Base-by-base conservation (phyloP, 2,113 vertebrate species). In the Tragelaphus imberbis region DNA sequence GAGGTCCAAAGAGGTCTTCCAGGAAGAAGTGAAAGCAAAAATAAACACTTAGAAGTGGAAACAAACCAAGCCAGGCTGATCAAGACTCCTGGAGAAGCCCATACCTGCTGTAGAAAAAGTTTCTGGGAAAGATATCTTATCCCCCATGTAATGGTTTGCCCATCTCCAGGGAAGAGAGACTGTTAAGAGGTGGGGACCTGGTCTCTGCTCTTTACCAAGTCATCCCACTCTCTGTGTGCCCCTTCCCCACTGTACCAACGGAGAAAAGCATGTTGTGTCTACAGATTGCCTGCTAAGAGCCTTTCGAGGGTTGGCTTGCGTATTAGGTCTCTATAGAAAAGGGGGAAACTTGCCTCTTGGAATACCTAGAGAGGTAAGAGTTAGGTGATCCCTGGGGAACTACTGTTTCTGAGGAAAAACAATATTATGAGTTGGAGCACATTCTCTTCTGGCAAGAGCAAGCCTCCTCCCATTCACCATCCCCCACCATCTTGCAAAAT, bases 111-210 rank as follows among this genome's bases (percentile, higher is more conserved):
- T 58, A 0, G 3, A 59, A 84, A 55, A 89, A 9, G 15, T 25
- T 55, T 71, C 53, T 68, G 49, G 84, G 40, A 55, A 84, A 82
- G 15, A 17, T 23, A 2, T 33, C 23, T 81, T 14, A 40, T 19
- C 8, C 6, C 7, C 7, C 1, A 1, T 28, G n/a, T 47, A n/a
- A 23, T 2, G 2, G 47, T 23, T 40, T 23, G 15, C 44, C 13
- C 56, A 36, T 40, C 33, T 84, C 27, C 75, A 7, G 58, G 27
- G 36, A 84, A 56, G 13, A 1, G 6, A 40, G 10, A 19, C 15
- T 15, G 6, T 47, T 23, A 75, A 21, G 55, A 92, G 28, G 23
- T 6, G 5, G 16, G 53, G 10, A 28, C 21, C 23, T 33, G 49
- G 68, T 51, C 87, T 28, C 28, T 33, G 44, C 56, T 65, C 27